phyloP scores from a whole-genome alignment of 2,797 vertebrate genomes.

The Manis crassicaudata region DNA sequence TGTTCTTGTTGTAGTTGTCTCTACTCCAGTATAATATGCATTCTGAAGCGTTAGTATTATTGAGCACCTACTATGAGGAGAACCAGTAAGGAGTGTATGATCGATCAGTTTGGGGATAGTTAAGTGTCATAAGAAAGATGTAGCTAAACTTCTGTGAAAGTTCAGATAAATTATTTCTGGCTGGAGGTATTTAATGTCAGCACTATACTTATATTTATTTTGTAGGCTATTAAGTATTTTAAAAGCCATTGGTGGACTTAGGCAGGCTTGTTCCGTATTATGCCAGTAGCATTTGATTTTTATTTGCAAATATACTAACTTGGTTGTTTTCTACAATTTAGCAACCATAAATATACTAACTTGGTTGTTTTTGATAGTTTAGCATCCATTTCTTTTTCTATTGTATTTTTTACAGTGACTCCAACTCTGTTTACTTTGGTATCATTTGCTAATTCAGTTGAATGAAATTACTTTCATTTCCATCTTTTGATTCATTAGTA shows the following conservation, averaged over 20 bases:
- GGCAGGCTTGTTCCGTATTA: not conserved
- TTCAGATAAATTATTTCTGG: not conserved
- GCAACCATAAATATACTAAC: not conserved
- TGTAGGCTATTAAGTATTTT: not conserved
- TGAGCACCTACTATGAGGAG: not conserved
- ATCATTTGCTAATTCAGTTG: conserved; percentile 14
- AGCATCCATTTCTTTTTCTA: not conserved
- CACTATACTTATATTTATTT: conserved; percentile 44
- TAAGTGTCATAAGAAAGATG: not conserved
- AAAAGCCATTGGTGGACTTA: not conserved
- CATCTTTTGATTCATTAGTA: not conserved
- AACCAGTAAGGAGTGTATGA: not conserved
- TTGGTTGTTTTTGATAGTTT: conserved; percentile 6
- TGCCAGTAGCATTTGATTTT: not conserved
- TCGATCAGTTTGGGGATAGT: not conserved
- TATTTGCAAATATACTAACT: not conserved
- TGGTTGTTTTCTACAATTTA: conserved; percentile 1
- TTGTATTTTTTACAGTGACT: not conserved
- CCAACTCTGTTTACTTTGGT: not conserved
- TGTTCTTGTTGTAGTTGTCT: not conserved
- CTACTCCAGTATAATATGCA: not conserved
- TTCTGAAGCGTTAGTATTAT: not conserved
- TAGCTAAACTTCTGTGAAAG: not conserved
- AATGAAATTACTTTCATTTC: conserved; percentile 44
- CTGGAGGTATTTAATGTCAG: not conserved